Conservation (phyloP, 2,888 invertebrate genomes). For the Lingula anatina region DNA sequence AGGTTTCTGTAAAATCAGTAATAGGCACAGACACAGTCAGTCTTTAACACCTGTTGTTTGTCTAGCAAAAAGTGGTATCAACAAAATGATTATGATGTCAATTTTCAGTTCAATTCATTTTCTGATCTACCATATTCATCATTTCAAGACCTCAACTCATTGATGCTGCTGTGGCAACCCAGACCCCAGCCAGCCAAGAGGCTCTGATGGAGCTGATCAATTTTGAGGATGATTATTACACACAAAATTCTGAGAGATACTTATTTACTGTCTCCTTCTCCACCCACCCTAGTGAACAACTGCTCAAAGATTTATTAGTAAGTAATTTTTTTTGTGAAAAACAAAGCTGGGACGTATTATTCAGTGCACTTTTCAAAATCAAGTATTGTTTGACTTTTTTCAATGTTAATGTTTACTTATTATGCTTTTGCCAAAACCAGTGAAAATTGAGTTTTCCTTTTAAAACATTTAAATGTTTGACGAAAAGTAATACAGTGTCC, state of each 20-base stretch:
- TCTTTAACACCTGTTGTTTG: too few species aligned
- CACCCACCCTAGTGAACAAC: slow-evolving; percentile 60
- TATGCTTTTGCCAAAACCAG: too few species aligned
- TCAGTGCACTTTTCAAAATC: too few species aligned
- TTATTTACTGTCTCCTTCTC: slow-evolving; percentile 69
- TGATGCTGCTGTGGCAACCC: slow-evolving; percentile 67
- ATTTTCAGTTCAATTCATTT: background rate
- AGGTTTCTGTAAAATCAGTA: too few species aligned
- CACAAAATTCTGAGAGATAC: slow-evolving; percentile 67
- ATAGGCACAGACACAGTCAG: too few species aligned
- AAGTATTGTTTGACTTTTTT: too few species aligned
- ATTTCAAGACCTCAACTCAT: slow-evolving; percentile 60
- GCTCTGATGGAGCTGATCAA: slow-evolving; percentile 64
- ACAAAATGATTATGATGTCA: background rate
- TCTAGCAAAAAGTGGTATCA: background rate
- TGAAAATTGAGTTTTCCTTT: too few species aligned
- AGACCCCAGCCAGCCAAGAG: slow-evolving; percentile 64
- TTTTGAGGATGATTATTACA: slow-evolving; percentile 54
- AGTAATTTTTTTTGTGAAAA: too few species aligned
- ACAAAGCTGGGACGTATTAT: too few species aligned
- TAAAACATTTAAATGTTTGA: background rate
- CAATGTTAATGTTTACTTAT: too few species aligned
- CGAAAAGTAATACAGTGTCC: background rate
- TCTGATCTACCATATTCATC: too few species aligned
- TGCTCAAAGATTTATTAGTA: slow-evolving; percentile 52